Percentiles rank a stretch among this genome's conserved stretches.
Conservation (phyloP, 2,888 invertebrate genomes). For the Lycia hirtaria region DNA sequence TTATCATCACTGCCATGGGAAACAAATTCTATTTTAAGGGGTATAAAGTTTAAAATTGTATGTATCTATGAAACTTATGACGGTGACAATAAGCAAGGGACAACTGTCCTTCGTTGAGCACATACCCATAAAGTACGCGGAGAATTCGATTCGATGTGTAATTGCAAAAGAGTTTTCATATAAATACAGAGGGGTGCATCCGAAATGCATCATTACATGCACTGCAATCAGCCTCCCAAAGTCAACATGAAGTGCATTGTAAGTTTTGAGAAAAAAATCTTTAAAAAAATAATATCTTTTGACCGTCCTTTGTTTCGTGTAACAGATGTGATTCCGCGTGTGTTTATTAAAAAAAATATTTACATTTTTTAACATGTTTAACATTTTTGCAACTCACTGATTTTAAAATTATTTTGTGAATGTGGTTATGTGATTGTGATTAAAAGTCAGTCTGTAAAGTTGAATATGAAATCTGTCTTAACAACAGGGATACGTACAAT, state of each 20-base stretch:
- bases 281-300: neutral
- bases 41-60: conserved; percentile 28
- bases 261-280: conserved; percentile 49
- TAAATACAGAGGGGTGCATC: conserved; percentile 79
- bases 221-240: conserved; percentile 38
- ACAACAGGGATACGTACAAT: no score
- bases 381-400: no score
- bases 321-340: neutral
- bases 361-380: no score
- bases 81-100: conserved; percentile 56
- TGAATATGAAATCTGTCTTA: no score
- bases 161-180: conserved; percentile 75
- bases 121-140: conserved; percentile 73
- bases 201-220: conserved; percentile 76
- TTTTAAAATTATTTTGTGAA: no score
- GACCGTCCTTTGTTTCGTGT: neutral
- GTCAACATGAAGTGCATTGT: conserved; percentile 76
- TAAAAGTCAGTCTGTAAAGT: no score
- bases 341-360: no score
- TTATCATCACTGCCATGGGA: neutral
- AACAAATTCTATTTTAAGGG: conserved; percentile 4
- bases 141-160: conserved; percentile 68
- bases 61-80: conserved; percentile 18
- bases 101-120: conserved; percentile 62
- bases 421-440: neutral